Conservation (phyloP, 2,888 invertebrate species). For the Mythimna loreyi region DNA sequence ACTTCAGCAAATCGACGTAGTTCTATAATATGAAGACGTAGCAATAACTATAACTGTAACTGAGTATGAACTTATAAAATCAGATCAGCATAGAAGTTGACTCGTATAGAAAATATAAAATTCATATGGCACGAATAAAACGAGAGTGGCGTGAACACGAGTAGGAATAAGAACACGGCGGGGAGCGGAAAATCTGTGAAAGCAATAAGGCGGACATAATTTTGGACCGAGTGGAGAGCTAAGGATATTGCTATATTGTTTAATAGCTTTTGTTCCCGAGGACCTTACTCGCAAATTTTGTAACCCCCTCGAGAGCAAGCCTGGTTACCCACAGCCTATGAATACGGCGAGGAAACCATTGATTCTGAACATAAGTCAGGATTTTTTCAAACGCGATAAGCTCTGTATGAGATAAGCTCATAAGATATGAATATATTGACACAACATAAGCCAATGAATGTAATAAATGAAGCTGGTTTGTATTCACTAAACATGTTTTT, state of each 20-base stretch:
- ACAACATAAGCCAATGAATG: conserved; percentile 12
- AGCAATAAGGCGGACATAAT: conserved; percentile 44
- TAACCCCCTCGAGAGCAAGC: conserved; percentile 12
- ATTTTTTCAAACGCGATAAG: background rate
- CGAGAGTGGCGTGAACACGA: conserved; percentile 24
- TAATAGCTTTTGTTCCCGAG: conserved; percentile 34
- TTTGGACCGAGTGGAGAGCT: conserved; percentile 35
- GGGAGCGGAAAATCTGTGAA: conserved; percentile 36
- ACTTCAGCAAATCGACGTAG: background rate
- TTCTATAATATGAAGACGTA: conserved; percentile 7
- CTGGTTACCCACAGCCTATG: conserved; percentile 10
- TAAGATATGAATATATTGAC: conserved; percentile 15
- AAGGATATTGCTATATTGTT: conserved; percentile 40
- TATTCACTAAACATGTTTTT: conserved; percentile 50
- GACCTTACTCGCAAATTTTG: conserved; percentile 21
- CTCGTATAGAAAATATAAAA: conserved; percentile 40
- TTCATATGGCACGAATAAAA: conserved; percentile 35
- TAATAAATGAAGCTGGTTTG: conserved; percentile 27
- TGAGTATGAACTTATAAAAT: background rate
- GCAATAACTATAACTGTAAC: conserved; percentile 1
- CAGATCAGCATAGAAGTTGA: conserved; percentile 10
- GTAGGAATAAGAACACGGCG: conserved; percentile 30
- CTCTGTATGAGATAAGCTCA: background rate
- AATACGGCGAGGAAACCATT: conserved; percentile 9
- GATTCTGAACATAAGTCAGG: conserved; percentile 5